Evolutionary conservation across 2,797 vertebrate species (phyloP).

Genomic region (Heliangelus exortis): DNA sequence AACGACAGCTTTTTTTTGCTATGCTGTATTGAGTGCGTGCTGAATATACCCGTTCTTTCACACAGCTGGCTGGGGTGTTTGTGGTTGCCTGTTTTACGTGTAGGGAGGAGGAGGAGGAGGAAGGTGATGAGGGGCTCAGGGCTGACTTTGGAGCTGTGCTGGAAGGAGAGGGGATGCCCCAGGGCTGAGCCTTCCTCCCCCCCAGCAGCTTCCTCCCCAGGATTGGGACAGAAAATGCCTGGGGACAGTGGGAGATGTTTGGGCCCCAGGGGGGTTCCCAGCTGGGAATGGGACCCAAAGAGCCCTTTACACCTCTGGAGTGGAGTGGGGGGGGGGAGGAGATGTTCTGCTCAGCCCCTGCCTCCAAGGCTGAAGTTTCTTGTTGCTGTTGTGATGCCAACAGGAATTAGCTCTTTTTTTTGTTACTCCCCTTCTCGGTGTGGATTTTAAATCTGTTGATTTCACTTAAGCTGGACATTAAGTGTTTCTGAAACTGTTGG

Average conservation of each 20-base stretch:
- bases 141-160: background rate
- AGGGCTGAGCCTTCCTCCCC: background rate
- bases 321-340: background rate
- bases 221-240: background rate
- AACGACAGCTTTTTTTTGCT: conserved; percentile 60
- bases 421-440: background rate
- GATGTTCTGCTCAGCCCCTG: background rate
- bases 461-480: conserved; percentile 74
- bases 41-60: conserved; percentile 64
- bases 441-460: conserved; percentile 13
- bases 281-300: conserved; percentile 19
- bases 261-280: rapidly evolving
- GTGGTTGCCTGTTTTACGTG: conserved; percentile 35
- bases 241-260: background rate
- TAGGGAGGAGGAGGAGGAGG: background rate
- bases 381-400: background rate
- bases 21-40: conserved; percentile 58
- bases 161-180: background rate
- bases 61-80: conserved; percentile 55
- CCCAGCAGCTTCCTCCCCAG: background rate
- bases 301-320: background rate
- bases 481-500: conserved; percentile 47
- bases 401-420: background rate
- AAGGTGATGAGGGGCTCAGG: background rate
- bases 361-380: background rate